Conservation (phyloP, 2,113 vertebrate species). For the Coptodon rendalli region DNA sequence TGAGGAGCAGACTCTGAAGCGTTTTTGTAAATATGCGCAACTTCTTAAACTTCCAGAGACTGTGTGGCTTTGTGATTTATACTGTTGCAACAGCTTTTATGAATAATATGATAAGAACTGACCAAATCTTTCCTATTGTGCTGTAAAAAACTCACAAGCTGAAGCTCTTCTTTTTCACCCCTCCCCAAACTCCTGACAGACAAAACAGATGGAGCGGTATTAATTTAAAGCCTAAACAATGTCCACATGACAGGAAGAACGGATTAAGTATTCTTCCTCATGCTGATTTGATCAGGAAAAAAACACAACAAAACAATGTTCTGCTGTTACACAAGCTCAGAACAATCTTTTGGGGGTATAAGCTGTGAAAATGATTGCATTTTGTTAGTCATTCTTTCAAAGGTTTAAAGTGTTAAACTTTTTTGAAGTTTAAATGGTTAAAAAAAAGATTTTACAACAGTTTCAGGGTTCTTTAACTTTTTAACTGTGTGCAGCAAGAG, state of each 20-base stretch:
- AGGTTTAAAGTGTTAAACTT: not conserved
- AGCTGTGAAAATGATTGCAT: not conserved
- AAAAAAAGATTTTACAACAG: not conserved
- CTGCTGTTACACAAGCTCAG: not conserved
- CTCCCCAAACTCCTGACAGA: conserved; percentile 23
- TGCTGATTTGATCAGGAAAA: conserved; percentile 49
- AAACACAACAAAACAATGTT: conserved; percentile 1
- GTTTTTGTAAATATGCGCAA: not conserved
- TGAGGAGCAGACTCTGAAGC: not conserved
- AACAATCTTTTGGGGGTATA: not conserved
- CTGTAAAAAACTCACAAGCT: not conserved
- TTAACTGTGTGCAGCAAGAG: not conserved
- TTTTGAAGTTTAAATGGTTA: not conserved
- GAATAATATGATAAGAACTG: not conserved
- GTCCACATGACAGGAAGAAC: conserved; percentile 54
- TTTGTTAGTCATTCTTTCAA: not conserved
- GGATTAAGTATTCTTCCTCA: conserved; percentile 50
- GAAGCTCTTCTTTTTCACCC: not conserved
- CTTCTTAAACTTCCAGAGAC: not conserved
- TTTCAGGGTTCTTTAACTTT: not conserved
- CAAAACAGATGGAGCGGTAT: conserved; percentile 48
- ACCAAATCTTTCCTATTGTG: not conserved
- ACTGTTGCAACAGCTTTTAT: not conserved
- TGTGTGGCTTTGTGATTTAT: not conserved
- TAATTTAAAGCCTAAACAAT: conserved; percentile 55